phyloP scores from a whole-genome alignment of 2,888 invertebrate genomes.

The Melieria crassipennis region DNA sequence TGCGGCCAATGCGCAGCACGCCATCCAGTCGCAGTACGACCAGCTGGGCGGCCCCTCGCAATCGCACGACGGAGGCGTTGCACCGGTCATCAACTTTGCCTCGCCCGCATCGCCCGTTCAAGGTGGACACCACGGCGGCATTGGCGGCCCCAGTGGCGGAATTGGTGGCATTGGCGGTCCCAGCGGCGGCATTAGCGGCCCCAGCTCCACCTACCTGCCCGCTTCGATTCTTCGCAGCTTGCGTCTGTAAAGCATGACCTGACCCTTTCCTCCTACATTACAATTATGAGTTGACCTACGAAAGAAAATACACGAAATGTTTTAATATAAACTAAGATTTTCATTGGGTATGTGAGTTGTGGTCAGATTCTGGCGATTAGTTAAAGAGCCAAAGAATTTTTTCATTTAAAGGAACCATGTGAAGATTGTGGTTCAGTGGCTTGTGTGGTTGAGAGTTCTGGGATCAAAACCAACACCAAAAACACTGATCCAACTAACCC shows the following conservation, averaged over 20 bases:
- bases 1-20: constrained; percentile 48
- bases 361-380: no score
- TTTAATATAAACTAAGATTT: no score
- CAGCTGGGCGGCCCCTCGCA: constrained; percentile 44
- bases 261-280: no score
- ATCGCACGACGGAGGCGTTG: constrained; percentile 44
- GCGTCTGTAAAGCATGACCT: constrained; percentile 39
- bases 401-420: no score
- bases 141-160: not conserved
- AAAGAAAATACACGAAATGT: no score
- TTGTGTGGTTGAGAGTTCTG: no score
- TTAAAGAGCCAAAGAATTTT: no score
- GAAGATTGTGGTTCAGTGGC: no score
- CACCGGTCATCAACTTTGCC: constrained; percentile 45
- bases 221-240: constrained; percentile 55
- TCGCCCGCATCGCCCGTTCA: constrained; percentile 27
- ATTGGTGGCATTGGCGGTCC: not conserved
- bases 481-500: no score
- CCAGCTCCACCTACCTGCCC: constrained; percentile 50
- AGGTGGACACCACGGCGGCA: not conserved
- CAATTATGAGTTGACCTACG: no score
- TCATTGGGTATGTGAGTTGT: no score
- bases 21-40: constrained; percentile 50
- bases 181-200: constrained; percentile 34
- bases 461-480: no score